phyloP scores from a whole-genome alignment of 1,140 invertebrate genomes.

The Hirudo medicinalis region DNA sequence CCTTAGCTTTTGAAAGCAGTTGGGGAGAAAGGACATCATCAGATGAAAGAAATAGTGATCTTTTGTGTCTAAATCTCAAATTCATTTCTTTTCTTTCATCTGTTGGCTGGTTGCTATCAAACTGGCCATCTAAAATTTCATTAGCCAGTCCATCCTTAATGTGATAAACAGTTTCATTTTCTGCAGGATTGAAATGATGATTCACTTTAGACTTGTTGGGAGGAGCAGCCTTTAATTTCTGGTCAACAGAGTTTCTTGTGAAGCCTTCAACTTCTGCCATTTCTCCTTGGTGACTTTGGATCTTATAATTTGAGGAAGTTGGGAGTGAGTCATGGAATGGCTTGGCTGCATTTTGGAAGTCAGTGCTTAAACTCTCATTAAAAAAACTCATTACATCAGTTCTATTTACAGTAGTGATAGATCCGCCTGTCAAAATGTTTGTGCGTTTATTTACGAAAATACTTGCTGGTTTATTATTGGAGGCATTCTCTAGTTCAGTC shows the following conservation, averaged over 20 bases:
- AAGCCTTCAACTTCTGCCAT: background rate
- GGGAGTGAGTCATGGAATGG: background rate
- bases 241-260: background rate
- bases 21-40: background rate
- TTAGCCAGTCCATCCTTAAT: too few relatives aligned
- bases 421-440: background rate
- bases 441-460: background rate
- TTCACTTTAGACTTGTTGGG: background rate
- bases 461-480: conserved; percentile 22
- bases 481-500: conserved; percentile 9
- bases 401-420: background rate
- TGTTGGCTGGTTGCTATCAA: background rate
- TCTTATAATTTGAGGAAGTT: background rate
- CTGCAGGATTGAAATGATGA: background rate
- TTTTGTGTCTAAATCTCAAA: background rate
- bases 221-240: background rate
- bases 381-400: background rate
- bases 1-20: background rate
- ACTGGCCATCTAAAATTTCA: background rate
- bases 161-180: background rate
- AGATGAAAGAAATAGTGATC: background rate
- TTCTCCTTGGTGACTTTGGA: background rate
- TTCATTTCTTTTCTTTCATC: background rate
- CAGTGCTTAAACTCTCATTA: background rate
- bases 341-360: background rate